Evolutionary conservation across 1,140 invertebrate genomes (phyloP), one percentile per base, ranked within the genome.

Genomic region (Drosophila bifasciata): DNA sequence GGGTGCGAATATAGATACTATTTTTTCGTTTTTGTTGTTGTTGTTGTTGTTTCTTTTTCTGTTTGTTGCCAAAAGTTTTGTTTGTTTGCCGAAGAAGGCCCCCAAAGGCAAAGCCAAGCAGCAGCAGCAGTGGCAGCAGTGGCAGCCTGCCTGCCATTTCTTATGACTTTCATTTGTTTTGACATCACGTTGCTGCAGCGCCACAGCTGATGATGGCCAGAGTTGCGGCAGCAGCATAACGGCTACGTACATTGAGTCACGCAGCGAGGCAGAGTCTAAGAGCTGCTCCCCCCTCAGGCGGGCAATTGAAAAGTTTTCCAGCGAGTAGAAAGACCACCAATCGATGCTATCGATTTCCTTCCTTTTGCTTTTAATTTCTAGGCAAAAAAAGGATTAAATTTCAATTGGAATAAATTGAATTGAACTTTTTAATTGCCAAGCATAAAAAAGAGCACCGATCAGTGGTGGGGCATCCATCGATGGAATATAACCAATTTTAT

Each of bases 121-220:
- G 50, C 48, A 40, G 39, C 44, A 40, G 25, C 21, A 15, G 15
- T n/a, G 2, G 25, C n/a, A 15, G 32, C 25, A 23, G 45, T 36
- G 55, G 56, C 28, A 56, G 39, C 49, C 53, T 55, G 69, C 55
- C 61, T 58, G 73, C 69, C 81, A 58, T 73, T 80, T 62, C 77
- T 74, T 77, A 62, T 71, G 81, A 77, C 77, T 85, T 85, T 85
- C 83, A 88, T 88, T 88, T 88, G 83, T 88, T 88, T 88, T 88
- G 83, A 88, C 83, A 88, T 88, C 83, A 86, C 83, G 81, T 85
- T 79, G 77, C 69, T 63, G 76, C 71, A 68, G 58, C 48, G 59
- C 25, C 52, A 40, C 41, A 61, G 56, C 45, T 5, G 45, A 41
- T 49, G 23, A 16, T 13, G 46, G 25, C 3, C 1, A 11, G 32